Evolutionary conservation across 2,888 invertebrate genomes (phyloP), one percentile per base, ranked within the genome.

Genomic region (Agrotis ipsilon): DNA sequence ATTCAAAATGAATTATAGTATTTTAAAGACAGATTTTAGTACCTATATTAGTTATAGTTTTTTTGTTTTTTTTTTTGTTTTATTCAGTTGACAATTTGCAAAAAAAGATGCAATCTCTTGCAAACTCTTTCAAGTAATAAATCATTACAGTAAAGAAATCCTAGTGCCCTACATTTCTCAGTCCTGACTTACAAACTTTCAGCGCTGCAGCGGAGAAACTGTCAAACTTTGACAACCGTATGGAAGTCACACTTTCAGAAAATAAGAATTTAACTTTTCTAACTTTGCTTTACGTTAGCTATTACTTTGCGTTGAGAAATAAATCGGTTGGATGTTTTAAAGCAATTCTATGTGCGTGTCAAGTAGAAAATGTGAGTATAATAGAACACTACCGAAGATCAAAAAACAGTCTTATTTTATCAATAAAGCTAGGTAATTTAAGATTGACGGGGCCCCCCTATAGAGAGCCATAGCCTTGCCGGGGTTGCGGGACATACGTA

Each of bases 181-280:
- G 24, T 46, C 11, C 46, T 65, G 18, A 69, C 60, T 81, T 59
- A 16, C 27, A 46, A 81, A 80, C 68, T 77, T 81, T 46, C 49
- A 46, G 14, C 24, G 48, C 21, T 21, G 14, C 55, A 51, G 43
- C 55, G 52, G 48, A 21, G 14, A 16, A 72, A 81, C 66, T 82
- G 82, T 82, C 75, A 84, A 84, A 82, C 64, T 81, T 81, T 81
- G 81, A 81, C 81, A 76, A 32, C 68, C 66, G n/a, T 48, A 58
- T 24, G 49, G 27, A 61, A 73, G 63, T 72, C 48, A 24, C 70
- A 63, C 67, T 72, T 72, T 54, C 19, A 32, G 16, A 57, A 80
- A 68, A 54, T 68, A 65, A 58, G 19, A 68, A 57, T 58, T 51
- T 39, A 70, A 68, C 52, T 80, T 13, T 32, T 13, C 32, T 39